These are phyloP conservation scores for Brachyptera putata DNA, from an alignment of 2,888 invertebrate species.

Conservation along the genomic window DNA sequence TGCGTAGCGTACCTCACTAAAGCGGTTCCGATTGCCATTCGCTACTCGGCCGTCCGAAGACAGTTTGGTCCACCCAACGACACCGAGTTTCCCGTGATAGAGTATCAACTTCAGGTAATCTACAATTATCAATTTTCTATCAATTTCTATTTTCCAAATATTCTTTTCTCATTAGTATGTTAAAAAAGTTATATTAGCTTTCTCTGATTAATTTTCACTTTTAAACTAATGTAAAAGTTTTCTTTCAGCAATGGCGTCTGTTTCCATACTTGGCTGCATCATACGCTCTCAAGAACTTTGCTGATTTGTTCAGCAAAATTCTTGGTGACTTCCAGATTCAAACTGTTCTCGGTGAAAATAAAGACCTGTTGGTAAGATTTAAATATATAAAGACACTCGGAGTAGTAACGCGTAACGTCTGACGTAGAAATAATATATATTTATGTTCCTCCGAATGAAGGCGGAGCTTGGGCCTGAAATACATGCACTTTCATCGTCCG, in stretches of 20 bases:
- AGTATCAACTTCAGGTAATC: constrained; percentile 77
- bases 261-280: constrained; percentile 68
- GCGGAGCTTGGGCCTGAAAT: constrained; percentile 54
- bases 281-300: constrained; percentile 39
- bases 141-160: constrained; percentile 11
- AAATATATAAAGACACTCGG: too few species aligned
- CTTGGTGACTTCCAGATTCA: constrained; percentile 35
- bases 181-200: constrained; percentile 11
- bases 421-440: not conserved
- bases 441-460: constrained; percentile 14
- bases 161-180: constrained; percentile 22
- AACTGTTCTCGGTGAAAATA: constrained; percentile 28
- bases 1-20: constrained; percentile 56
- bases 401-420: too few species aligned
- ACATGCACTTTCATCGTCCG: constrained; percentile 71
- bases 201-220: constrained; percentile 22
- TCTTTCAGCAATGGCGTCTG: constrained; percentile 72
- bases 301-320: constrained; percentile 33
- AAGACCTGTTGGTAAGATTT: constrained; percentile 21
- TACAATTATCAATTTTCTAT: constrained; percentile 22
- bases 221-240: constrained; percentile 20
- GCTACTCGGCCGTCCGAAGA: constrained; percentile 73
- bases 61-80: constrained; percentile 61
- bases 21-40: constrained; percentile 68
- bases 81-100: constrained; percentile 70